Percentiles rank a stretch among this genome's conserved stretches.
phyloP scores from a whole-genome alignment of 2,797 vertebrate species.

The Oreonectes daqikongensis region DNA sequence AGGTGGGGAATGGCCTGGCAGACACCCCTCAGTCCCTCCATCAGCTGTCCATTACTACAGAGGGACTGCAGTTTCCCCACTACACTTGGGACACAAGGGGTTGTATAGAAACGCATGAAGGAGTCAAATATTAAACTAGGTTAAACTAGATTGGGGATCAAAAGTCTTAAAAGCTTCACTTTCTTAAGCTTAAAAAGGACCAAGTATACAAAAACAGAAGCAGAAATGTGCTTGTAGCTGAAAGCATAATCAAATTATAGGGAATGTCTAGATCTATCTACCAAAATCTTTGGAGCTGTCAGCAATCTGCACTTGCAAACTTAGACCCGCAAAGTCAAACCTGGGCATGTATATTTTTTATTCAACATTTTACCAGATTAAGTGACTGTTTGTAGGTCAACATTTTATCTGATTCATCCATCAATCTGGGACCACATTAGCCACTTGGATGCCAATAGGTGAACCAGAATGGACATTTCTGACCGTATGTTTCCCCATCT shows the following conservation, averaged over 20 bases:
- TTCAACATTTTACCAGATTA: not conserved
- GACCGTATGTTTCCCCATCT: constrained; percentile 57
- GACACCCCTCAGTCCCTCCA: constrained; percentile 40
- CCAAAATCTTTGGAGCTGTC: too few species aligned
- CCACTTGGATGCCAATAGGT: constrained; percentile 73
- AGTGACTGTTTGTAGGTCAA: constrained; percentile 15
- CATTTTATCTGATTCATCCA: constrained; percentile 58
- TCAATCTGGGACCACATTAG: constrained; percentile 68
- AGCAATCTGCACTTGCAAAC: too few species aligned
- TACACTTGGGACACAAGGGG: constrained; percentile 38
- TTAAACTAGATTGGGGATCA: not conserved
- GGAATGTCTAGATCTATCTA: too few species aligned
- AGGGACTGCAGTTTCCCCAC: constrained; percentile 40
- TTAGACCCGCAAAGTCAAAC: not conserved
- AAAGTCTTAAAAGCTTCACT: not conserved
- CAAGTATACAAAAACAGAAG: too few species aligned
- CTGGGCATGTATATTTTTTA: not conserved
- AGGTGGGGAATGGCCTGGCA: constrained; percentile 67
- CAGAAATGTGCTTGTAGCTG: too few species aligned
- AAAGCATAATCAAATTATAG: too few species aligned
- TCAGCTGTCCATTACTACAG: constrained; percentile 59
- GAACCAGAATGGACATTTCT: constrained; percentile 73
- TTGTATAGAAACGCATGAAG: not conserved
- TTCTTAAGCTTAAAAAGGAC: too few species aligned
- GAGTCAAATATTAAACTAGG: not conserved